Conservation (phyloP, 1,140 invertebrate species). For the Pararge aegeria region DNA sequence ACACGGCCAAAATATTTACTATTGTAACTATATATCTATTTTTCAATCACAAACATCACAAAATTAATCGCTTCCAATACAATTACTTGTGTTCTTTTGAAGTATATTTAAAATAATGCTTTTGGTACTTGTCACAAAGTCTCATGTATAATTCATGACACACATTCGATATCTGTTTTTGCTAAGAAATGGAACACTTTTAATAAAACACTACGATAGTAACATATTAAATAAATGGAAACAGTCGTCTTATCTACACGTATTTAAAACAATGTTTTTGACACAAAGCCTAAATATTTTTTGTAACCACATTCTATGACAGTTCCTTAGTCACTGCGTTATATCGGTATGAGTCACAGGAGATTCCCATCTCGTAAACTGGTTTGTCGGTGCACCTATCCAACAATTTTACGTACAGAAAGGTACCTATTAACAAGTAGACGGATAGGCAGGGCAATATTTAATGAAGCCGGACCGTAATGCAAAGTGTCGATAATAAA, state of each 20-base stretch:
- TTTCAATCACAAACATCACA: too few relatives aligned
- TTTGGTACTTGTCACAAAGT: too few relatives aligned
- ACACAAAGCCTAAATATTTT: neutral
- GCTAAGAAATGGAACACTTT: too few relatives aligned
- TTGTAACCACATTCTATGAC: conserved; percentile 11
- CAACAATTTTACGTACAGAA: neutral
- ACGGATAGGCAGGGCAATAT: conserved; percentile 12
- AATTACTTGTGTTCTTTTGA: too few relatives aligned
- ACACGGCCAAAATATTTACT: too few relatives aligned
- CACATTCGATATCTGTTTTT: too few relatives aligned
- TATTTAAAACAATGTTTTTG: neutral
- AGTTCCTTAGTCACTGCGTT: conserved; percentile 8
- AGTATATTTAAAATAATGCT: too few relatives aligned
- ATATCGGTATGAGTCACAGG: conserved; percentile 23
- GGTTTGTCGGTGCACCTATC: conserved; percentile 23
- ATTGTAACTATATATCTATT: too few relatives aligned
- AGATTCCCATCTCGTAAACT: conserved; percentile 29
- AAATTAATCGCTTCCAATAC: too few relatives aligned
- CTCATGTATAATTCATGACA: too few relatives aligned
- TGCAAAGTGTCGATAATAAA: conserved; percentile 25
- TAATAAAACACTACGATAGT: too few relatives aligned
- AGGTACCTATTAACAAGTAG: conserved; percentile 10
- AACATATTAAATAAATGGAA: too few relatives aligned
- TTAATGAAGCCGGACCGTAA: conserved; percentile 28
- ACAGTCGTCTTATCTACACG: neutral